These are phyloP conservation scores for Anorthoa munda DNA, from an alignment of 2,888 invertebrate genomes.

Conservation along the genomic window DNA sequence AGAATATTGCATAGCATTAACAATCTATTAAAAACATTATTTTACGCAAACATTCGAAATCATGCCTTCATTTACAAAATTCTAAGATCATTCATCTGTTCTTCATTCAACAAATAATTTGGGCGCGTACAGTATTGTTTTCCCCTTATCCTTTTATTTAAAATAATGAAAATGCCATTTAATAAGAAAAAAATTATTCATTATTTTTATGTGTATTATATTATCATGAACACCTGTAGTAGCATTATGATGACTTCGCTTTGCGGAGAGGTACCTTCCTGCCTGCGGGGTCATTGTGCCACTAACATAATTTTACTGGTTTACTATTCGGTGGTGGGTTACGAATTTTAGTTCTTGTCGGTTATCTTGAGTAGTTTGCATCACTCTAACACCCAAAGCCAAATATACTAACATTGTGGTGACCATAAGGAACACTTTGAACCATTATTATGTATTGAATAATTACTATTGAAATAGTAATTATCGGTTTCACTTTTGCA, in stretches of 20 bases:
- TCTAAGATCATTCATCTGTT: slow-evolving; percentile 35
- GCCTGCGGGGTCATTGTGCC: slow-evolving; percentile 89
- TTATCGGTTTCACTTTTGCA: slow-evolving; percentile 90
- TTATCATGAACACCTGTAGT: slow-evolving; percentile 74
- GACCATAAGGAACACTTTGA: slow-evolving; percentile 67
- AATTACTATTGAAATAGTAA: slow-evolving; percentile 80
- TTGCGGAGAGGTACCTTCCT: slow-evolving; percentile 91
- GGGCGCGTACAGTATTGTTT: slow-evolving; percentile 51
- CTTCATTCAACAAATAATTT: slow-evolving; percentile 37
- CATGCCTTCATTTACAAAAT: slow-evolving; percentile 38
- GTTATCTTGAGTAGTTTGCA: slow-evolving; percentile 78
- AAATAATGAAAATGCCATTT: slow-evolving; percentile 69
- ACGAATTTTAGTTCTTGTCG: slow-evolving; percentile 74
- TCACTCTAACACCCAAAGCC: slow-evolving; percentile 79
- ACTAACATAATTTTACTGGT: slow-evolving; percentile 85
- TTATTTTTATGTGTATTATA: slow-evolving; percentile 62
- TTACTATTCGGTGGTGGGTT: slow-evolving; percentile 85
- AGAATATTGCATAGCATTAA: slow-evolving; percentile 47
- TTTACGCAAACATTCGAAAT: slow-evolving; percentile 41
- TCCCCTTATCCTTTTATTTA: slow-evolving; percentile 42
- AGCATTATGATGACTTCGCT: slow-evolving; percentile 89
- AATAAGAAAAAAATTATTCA: slow-evolving; percentile 46
- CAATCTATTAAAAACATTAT: slow-evolving; percentile 48
- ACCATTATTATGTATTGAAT: slow-evolving; percentile 69
- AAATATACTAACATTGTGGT: slow-evolving; percentile 80